Percentiles rank a stretch among this genome's conserved stretches.
Evolutionary conservation across 2,888 invertebrate genomes (phyloP).

Genomic region (Netelia melanura): DNA sequence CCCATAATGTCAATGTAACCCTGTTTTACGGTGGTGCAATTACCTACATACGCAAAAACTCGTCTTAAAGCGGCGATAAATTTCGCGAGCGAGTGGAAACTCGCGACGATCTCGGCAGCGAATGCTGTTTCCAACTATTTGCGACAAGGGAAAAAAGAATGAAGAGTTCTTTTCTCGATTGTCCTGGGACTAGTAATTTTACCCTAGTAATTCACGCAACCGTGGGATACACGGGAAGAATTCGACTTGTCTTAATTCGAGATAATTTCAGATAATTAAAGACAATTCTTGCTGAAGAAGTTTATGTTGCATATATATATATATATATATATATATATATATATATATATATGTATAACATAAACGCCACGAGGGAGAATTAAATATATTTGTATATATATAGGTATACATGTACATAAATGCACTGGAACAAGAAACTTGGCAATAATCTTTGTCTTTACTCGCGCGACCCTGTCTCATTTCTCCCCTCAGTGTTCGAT

Average conservation of each 20-base stretch:
- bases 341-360: conserved; percentile 10
- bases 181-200: conserved; percentile 33
- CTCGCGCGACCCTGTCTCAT: neutral
- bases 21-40: too few species aligned
- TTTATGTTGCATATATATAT: neutral
- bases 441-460: conserved; percentile 60
- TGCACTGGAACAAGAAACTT: conserved; percentile 55
- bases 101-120: neutral
- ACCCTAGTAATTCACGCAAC: conserved; percentile 33
- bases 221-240: conserved; percentile 41
- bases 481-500: conserved; percentile 22
- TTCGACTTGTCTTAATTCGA: conserved; percentile 65
- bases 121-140: conserved; percentile 14
- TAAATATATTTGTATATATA: neutral
- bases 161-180: conserved; percentile 1
- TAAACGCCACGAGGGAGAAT: neutral
- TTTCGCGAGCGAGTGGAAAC: neutral
- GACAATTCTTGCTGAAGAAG: conserved; percentile 41
- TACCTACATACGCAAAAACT: too few species aligned
- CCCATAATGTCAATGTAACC: too few species aligned
- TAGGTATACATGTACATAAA: neutral
- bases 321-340: conserved; percentile 5
- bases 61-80: too few species aligned
- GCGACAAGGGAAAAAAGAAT: neutral
- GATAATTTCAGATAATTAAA: conserved; percentile 67